Evolutionary conservation across 1,140 invertebrate species (phyloP).

Genomic region (Dinothrombium tinctorium): DNA sequence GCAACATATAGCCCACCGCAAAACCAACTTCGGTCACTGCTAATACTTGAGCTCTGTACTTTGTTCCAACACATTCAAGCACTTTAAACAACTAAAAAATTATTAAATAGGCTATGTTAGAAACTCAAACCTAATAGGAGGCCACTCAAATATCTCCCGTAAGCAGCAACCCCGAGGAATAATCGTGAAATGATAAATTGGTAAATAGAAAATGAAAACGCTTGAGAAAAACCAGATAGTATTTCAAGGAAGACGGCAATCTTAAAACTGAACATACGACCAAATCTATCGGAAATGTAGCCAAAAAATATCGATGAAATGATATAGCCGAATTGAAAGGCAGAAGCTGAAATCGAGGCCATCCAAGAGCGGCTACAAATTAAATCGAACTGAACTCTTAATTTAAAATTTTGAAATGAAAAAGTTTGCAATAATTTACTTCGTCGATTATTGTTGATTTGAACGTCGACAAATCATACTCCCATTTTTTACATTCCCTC

Average conservation of each 20-base stretch:
- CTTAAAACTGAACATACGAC: slow-evolving; percentile 6
- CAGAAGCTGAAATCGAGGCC: slow-evolving; percentile 40
- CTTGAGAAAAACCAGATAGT: background rate
- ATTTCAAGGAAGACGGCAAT: background rate
- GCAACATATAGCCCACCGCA: background rate
- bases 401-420: background rate
- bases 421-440: slow-evolving; percentile 4
- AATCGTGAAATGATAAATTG: slow-evolving; percentile 2
- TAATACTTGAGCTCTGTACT: background rate
- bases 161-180: background rate
- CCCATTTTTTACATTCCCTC: slow-evolving; percentile 9
- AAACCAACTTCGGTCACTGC: background rate
- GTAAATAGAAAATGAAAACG: background rate
- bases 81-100: slow-evolving; percentile 1
- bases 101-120: background rate
- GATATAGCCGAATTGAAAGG: slow-evolving; percentile 60
- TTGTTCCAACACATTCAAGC: slow-evolving; percentile 1
- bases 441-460: slow-evolving; percentile 13
- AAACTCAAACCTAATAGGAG: background rate
- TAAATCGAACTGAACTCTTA: slow-evolving; percentile 34
- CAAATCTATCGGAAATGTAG: slow-evolving; percentile 47
- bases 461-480: slow-evolving; percentile 11
- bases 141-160: background rate
- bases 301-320: slow-evolving; percentile 53
- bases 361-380: slow-evolving; percentile 44